A percentile compares a stretch with the other conserved stretches of the same genome.
Evolutionary conservation across 2,888 invertebrate species (phyloP).

Genomic region (Troides helena): DNA sequence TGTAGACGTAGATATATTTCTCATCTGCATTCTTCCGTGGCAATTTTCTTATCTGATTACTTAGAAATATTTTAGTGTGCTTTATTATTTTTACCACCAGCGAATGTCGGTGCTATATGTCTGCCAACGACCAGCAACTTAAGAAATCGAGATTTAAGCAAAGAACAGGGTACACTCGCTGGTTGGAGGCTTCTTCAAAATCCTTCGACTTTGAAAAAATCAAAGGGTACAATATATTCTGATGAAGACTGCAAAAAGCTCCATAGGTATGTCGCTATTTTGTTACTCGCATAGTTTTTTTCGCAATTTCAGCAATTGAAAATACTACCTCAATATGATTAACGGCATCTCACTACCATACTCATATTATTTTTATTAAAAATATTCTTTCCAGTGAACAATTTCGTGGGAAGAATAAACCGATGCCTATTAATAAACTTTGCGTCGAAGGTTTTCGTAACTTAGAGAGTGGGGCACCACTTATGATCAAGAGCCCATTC

Average conservation of each 20-base stretch:
- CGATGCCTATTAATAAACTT: background rate
- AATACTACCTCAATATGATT: too few relatives aligned
- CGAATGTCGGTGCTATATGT: constrained; percentile 8
- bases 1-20: too few relatives aligned
- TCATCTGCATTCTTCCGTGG: background rate
- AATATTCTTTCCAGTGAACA: background rate
- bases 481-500: constrained; percentile 1
- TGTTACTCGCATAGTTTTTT: too few relatives aligned
- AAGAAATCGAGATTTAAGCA: background rate
- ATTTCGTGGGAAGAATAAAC: too few relatives aligned
- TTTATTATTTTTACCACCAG: background rate
- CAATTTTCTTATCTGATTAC: background rate
- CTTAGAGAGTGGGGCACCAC: constrained; percentile 4
- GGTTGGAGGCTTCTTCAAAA: constrained; percentile 5
- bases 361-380: background rate
- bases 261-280: background rate
- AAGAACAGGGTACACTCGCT: background rate
- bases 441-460: background rate
- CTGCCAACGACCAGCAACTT: background rate
- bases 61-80: too few relatives aligned
- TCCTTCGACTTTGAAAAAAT: constrained; percentile 2
- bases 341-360: too few relatives aligned
- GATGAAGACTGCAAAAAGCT: constrained; percentile 1
- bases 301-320: too few relatives aligned
- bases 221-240: background rate